These are phyloP conservation scores for Atherinomorus stipes DNA, from an alignment of 2,113 vertebrate species.

Conservation along the genomic window DNA sequence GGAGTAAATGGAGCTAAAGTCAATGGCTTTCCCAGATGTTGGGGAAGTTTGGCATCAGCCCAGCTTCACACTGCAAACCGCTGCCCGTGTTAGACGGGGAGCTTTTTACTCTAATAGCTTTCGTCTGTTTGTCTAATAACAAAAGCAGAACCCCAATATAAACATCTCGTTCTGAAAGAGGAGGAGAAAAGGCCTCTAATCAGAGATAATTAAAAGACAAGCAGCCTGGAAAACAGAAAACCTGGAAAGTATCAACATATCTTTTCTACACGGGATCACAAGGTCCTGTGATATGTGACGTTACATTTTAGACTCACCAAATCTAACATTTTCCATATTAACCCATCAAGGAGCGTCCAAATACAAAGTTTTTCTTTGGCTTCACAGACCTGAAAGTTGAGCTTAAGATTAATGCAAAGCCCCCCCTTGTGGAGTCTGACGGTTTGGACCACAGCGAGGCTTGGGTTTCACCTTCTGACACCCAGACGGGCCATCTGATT, in stretches of 20 bases:
- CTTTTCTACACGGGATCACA: slow-evolving; percentile 10
- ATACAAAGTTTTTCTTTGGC: not conserved
- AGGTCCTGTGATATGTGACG: slow-evolving; percentile 25
- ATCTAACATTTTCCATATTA: not conserved
- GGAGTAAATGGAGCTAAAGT: slow-evolving; percentile 62
- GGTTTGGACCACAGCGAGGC: not conserved
- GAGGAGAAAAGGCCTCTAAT: slow-evolving; percentile 11
- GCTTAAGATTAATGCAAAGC: not conserved
- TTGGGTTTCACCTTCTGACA: slow-evolving; percentile 13
- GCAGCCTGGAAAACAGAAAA: not conserved
- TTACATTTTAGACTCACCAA: not conserved
- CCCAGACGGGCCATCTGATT: not conserved
- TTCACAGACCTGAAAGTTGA: not conserved
- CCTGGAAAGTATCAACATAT: not conserved
- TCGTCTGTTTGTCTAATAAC: slow-evolving; percentile 64
- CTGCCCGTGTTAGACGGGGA: slow-evolving; percentile 51
- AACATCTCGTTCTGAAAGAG: slow-evolving; percentile 58
- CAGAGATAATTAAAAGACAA: slow-evolving; percentile 11
- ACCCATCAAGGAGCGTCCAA: no score
- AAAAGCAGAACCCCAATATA: slow-evolving; percentile 71
- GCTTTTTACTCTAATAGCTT: slow-evolving; percentile 51
- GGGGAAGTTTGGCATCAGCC: slow-evolving; percentile 58
- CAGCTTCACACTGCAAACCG: slow-evolving; percentile 62
- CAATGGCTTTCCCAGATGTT: slow-evolving; percentile 76
- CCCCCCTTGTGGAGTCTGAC: not conserved